Base-by-base conservation (phyloP, 2,113 vertebrate species). In the Camelus bactrianus region DNA sequence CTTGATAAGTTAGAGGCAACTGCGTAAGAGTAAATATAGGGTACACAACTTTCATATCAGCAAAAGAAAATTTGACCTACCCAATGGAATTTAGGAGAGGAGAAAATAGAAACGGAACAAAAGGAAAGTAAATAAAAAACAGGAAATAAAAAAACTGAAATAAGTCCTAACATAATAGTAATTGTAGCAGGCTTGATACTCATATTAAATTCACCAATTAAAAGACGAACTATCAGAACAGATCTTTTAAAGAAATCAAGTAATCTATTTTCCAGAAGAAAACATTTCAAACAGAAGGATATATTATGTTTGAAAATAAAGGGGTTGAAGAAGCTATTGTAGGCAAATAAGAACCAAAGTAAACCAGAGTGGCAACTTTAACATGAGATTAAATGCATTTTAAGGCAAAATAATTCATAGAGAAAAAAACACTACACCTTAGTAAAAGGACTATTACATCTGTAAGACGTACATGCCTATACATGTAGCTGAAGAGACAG, bases 41-140 rank as follows among this genome's bases (percentile, higher is more conserved):
- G 28, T 38, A 48, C 10, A 69, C 56, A 54, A 56, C 50, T 62
- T 89, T 84, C 48, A 69, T 10, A 92, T 15, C 28, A 69, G 28
- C 19, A 89, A 75, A 82, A 32, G 38, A 82, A 85, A 79, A 52
- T 58, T 3, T 12, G 6, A 46, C 50, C 35, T 89, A 50, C 60
- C 6, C 32, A 75, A 5, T 62, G 10, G 50, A 72, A 84, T 24
- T 83, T 70, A 83, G 64, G 32, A 89, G 95, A 77, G 26, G 15
- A 67, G 28, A 87, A 60, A 84, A 87, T 1, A 38, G 26, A 93
- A 95, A 87, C 24, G 56, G 87, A 56, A 38, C n/a, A 73, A 95
- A 91, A 79, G 20, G 32, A 70, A 35, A 91, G 22, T 54, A 77
- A 82, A 72, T 26, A 65, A 52, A 77, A 86, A 87, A 73, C 22